A percentile compares a stretch with the other conserved stretches of the same genome.
These are phyloP conservation scores for Zoanthus solanderi DNA, from an alignment of 92 coral and sea anemone genomes.

Conservation along the genomic window DNA sequence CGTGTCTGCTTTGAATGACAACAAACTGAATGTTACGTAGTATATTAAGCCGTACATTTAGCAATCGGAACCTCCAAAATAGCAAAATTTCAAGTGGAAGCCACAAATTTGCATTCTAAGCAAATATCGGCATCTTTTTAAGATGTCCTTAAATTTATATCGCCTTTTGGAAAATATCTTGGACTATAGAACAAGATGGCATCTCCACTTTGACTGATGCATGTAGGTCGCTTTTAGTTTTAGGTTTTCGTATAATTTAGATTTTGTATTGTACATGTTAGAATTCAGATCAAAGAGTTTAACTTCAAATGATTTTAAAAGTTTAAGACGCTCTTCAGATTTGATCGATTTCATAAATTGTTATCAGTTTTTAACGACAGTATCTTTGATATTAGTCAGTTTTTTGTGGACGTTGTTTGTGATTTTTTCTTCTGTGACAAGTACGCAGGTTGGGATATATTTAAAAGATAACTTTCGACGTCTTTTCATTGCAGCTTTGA, in stretches of 20 bases:
- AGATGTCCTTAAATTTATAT: slow-evolving; percentile 1
- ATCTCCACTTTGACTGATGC: background rate
- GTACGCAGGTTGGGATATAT: background rate
- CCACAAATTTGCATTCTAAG: slow-evolving; percentile 46
- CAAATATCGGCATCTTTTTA: slow-evolving; percentile 33
- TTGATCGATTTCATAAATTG: background rate
- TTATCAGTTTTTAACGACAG: background rate
- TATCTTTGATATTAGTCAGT: background rate
- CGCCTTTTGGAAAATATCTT: slow-evolving; percentile 15
- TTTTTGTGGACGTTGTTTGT: background rate
- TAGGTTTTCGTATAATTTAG: background rate
- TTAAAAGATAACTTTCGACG: background rate
- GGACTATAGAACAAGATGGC: background rate
- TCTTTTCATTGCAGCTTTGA: background rate
- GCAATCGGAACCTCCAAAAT: slow-evolving; percentile 19
- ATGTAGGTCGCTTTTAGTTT: background rate
- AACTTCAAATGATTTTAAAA: background rate
- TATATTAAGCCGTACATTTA: background rate
- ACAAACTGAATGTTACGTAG: background rate
- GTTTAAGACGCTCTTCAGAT: background rate
- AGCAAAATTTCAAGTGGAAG: slow-evolving; percentile 17
- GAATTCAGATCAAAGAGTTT: background rate
- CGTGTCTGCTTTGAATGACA: background rate
- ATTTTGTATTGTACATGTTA: background rate
- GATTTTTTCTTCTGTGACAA: background rate